These are phyloP conservation scores for Arenicola marina DNA, from an alignment of 2,888 invertebrate species.

Conservation along the genomic window DNA sequence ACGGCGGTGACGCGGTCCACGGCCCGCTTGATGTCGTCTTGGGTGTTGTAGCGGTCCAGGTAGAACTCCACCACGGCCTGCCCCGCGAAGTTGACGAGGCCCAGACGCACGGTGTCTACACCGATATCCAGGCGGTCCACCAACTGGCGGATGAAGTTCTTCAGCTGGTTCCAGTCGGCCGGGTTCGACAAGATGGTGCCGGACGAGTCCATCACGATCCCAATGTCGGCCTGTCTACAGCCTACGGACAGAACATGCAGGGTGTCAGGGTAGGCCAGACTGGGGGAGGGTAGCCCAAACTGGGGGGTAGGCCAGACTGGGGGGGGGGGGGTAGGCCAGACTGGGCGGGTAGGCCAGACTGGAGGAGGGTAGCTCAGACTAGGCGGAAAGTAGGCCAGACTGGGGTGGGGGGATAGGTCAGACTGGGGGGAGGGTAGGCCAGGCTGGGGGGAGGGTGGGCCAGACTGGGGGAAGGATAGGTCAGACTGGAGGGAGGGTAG, in stretches of 20 bases:
- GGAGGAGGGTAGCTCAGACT: too few species aligned
- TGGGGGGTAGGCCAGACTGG: too few species aligned
- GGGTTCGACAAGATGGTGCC: neutral
- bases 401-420: too few species aligned
- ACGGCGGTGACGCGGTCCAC: neutral
- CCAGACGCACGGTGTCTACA: neutral
- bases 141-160: neutral
- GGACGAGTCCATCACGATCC: constrained; percentile 6
- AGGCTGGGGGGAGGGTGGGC: too few species aligned
- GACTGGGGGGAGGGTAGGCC: too few species aligned
- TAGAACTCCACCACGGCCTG: neutral
- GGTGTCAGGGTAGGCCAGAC: too few species aligned
- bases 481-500: too few species aligned
- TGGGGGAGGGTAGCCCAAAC: too few species aligned
- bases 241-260: neutral
- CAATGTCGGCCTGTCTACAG: constrained; percentile 7
- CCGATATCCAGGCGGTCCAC: constrained; percentile 1
- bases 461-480: too few species aligned
- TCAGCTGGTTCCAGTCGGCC: neutral
- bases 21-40: neutral
- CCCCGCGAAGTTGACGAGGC: neutral
- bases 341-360: too few species aligned
- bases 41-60: neutral
- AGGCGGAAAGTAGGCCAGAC: too few species aligned
- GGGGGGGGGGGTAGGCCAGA: too few species aligned